Evolutionary conservation across 2,888 invertebrate species (phyloP), one percentile per base, ranked within the genome.

Genomic region (Eremobia ochroleuca): DNA sequence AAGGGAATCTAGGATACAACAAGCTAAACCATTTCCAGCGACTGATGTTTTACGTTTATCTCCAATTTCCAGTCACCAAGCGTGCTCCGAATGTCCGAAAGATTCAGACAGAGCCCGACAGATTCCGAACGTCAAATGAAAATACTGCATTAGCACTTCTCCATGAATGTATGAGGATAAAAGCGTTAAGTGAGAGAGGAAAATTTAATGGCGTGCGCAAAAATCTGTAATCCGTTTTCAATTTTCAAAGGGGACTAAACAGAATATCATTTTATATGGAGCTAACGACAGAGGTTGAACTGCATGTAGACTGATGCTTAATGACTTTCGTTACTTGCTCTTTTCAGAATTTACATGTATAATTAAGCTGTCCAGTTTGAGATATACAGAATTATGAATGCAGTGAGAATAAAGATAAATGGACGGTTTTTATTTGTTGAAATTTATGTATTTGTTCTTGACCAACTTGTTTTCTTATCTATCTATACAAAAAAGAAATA

Each of bases 1-100:
- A 77, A 69, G 65, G 67, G 82, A 82, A 86, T 82, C 82, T 79
- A 68, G 75, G 64, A 65, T 78, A 87, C 84, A 88, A 83, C 73
- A 73, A 81, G 68, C 83, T 85, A 68, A 89, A 78, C 85, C 76
- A 78, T 80, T 77, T 72, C 43, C 70, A 66, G 61, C 73, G 74
- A 72, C 68, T 73, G 81, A 82, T 86, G 79, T 86, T 82, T 76
- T 62, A 74, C 82, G 73, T 82, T 89, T 86, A 87, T 87, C 81
- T 81, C 78, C 69, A 66, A 76, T 81, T 65, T 68, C 64, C 77
- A 79, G 80, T 62, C 31, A 80, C 71, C 61, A 58, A 31, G 28
- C 68, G 37, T 52, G 37, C 71, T 71, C 64, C 25, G 31, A 84
- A 75, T 40, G 69, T 83, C 79, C 69, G 43, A 76, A 80, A 71